A percentile compares a stretch with the other conserved stretches of the same genome.
Conservation (phyloP, 2,113 vertebrate species). For the Galemys pyrenaicus region DNA sequence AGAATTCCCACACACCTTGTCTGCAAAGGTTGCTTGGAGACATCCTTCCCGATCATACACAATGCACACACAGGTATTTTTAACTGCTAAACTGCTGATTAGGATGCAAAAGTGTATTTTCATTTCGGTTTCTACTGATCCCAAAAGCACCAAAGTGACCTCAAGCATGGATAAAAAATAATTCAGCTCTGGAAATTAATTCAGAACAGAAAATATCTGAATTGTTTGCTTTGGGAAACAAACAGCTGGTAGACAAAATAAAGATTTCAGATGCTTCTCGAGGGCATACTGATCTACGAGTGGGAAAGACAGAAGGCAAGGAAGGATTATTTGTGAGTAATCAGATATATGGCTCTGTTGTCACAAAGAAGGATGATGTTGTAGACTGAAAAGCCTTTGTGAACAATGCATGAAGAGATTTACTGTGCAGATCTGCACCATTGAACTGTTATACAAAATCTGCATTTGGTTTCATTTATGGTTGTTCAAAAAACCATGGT, state of each 20-base stretch:
- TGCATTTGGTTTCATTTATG: not conserved
- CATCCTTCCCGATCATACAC: not conserved
- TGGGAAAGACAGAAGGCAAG: not conserved
- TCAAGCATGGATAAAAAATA: not conserved
- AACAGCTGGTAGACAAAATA: slow-evolving; percentile 59
- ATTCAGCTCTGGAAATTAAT: slow-evolving; percentile 50
- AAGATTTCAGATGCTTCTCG: slow-evolving; percentile 69
- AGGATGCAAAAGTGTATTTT: not conserved
- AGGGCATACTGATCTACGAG: not conserved
- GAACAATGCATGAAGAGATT: not conserved
- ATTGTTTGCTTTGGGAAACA: slow-evolving; percentile 69
- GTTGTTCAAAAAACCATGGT: not conserved
- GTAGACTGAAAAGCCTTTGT: not conserved
- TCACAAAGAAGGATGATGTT: not conserved
- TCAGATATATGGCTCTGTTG: slow-evolving; percentile 5
- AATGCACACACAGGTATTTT: not conserved
- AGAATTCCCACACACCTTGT: not conserved
- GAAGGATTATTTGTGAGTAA: not conserved
- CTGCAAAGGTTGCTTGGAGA: not conserved
- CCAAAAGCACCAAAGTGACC: not conserved
- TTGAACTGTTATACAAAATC: not conserved
- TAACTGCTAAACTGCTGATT: not conserved
- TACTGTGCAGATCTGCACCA: not conserved
- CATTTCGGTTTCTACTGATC: not conserved
- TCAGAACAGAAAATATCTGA: slow-evolving; percentile 60